phyloP scores from a whole-genome alignment of 2,113 vertebrate species.

The Python bivittatus region DNA sequence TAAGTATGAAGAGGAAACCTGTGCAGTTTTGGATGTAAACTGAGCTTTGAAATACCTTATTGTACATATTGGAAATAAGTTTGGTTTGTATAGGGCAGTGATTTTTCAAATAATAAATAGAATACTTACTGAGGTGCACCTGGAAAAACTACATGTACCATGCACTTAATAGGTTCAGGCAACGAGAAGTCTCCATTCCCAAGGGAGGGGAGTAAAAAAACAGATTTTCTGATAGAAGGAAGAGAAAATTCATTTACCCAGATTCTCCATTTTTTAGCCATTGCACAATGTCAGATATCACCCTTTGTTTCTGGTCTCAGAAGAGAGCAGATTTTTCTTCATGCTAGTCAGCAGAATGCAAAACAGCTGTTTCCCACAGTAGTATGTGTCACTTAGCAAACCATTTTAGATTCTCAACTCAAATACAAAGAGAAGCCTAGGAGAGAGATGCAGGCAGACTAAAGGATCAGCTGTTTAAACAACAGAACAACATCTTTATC shows the following conservation, averaged over 20 bases:
- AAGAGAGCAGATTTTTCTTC: not conserved
- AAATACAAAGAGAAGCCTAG: not conserved
- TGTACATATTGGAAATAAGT: not conserved
- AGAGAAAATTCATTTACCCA: not conserved
- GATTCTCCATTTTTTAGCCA: not conserved
- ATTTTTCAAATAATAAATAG: not conserved
- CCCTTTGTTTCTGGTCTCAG: not conserved
- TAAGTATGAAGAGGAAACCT: not conserved
- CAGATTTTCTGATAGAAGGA: not conserved
- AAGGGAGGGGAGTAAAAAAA: not conserved
- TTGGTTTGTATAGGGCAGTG: not conserved
- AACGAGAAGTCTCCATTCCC: not conserved
- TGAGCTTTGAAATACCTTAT: no score
- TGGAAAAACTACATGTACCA: not conserved
- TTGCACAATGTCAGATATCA: not conserved
- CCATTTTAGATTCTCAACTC: not conserved
- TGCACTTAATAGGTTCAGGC: not conserved
- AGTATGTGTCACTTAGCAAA: not conserved
- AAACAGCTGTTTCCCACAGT: not conserved
- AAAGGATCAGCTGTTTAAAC: conserved; percentile 11
- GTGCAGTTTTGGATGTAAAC: not conserved
- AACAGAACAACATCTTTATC: accelerated
- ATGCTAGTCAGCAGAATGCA: not conserved
- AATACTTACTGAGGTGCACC: not conserved
- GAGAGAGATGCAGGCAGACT: not conserved